Percentiles rank a stretch among this genome's conserved stretches.
These are phyloP conservation scores for Hemibagrus wyckioides DNA, from an alignment of 2,113 vertebrate genomes.

Conservation along the genomic window DNA sequence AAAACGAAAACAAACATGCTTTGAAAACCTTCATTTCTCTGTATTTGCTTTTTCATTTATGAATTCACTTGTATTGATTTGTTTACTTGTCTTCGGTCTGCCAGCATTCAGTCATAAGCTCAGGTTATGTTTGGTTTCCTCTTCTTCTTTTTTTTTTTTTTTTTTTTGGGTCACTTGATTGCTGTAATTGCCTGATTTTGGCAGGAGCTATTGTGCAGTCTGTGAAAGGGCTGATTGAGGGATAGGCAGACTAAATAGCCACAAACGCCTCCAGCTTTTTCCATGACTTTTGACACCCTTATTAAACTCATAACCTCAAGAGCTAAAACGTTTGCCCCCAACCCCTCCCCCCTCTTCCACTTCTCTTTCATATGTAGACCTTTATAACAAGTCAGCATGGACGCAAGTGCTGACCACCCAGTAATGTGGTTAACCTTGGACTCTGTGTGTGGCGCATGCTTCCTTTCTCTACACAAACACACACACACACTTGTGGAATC, in stretches of 20 bases:
- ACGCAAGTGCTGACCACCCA: constrained; percentile 13
- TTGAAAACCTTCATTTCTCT: neutral
- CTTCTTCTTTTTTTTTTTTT: neutral
- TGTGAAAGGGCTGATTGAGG: constrained; percentile 1
- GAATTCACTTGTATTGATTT: constrained; percentile 70
- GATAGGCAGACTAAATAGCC: neutral
- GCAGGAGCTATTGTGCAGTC: neutral
- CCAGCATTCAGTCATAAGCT: constrained; percentile 56
- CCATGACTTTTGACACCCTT: neutral
- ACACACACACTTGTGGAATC: constrained; percentile 5
- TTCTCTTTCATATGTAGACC: neutral
- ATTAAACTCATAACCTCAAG: neutral
- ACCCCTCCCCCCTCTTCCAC: neutral
- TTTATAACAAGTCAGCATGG: constrained; percentile 5
- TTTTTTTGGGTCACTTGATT: constrained; percentile 19
- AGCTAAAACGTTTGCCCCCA: neutral
- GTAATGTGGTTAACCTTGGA: constrained; percentile 40
- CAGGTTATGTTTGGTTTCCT: neutral
- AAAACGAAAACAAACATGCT: neutral
- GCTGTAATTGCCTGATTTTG: constrained; percentile 26
- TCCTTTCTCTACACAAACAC: constrained; percentile 13
- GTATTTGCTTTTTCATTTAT: constrained; percentile 55
- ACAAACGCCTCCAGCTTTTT: neutral
- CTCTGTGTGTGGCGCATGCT: neutral
- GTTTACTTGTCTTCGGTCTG: constrained; percentile 69